Base-by-base conservation (phyloP, 1,140 invertebrate genomes). In the Pristionchus pacificus region DNA sequence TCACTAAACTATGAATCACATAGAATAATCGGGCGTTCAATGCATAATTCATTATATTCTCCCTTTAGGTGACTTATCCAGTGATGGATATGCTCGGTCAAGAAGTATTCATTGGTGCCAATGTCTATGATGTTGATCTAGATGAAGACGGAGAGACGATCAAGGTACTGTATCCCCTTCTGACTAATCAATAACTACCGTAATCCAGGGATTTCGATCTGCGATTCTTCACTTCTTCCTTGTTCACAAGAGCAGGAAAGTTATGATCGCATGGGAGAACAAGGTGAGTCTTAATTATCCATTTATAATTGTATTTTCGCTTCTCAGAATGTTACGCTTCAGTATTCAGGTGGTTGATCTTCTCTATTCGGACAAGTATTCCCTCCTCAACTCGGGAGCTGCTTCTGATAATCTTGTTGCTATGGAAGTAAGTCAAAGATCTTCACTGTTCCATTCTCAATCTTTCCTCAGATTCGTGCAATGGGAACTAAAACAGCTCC, bases 381-480 rank as follows among this genome's bases (percentile, higher is more conserved):
- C 60, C 14, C 68, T 75, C 3, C 61, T 76, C 14, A 2, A 33
- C 30, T 60, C 29, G 1, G 75, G 62, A 15, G 66, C 68, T 1
- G 72, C 70, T 14, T 68, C 62, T 28, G 75, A 76, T 30, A 76
- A 76, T 62, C 55, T 76, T 31, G 74, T 74, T 30, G 75, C 72
- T 24, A 71, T 76, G 59, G 75, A 76, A 28, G 75, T 76, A n/a
- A 66, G 49, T 27, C 68, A 60, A 49, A 49, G 6, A 49, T 49
- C 6, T 49, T 49, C 38, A 49, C 6, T 49, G 38, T 49, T 10
- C 19, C 38, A 6, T 49, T 49, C 38, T 19, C 38, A 6, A 49
- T 49, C 6, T 10, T 49, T 49, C 38, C 38, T 49, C 38, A 49
- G 38, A 19, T 49, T 49, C 38, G 38, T 60, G 66, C 68, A 19